These are phyloP conservation scores for Gambusia affinis DNA, from an alignment of 2,113 vertebrate species.

Conservation along the genomic window DNA sequence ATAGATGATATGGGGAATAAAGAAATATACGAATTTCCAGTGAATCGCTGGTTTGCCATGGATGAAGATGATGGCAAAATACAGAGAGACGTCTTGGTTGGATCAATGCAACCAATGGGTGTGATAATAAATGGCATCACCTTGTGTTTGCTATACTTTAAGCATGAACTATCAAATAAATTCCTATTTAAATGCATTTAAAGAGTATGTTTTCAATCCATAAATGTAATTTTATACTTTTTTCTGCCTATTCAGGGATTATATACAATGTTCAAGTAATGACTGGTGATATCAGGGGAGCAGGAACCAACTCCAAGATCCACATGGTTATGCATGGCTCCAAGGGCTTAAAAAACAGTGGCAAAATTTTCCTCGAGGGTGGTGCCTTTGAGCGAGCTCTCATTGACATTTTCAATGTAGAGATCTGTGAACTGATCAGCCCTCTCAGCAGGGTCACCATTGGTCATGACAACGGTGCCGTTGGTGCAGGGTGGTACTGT, in stretches of 20 bases:
- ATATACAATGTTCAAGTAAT: constrained; percentile 93
- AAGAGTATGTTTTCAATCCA: not conserved
- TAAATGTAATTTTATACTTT: not conserved
- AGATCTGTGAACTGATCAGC: constrained; percentile 92
- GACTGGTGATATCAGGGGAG: constrained; percentile 91
- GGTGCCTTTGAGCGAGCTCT: constrained; percentile 91
- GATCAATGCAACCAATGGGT: constrained; percentile 92
- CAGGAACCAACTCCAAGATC: constrained; percentile 97
- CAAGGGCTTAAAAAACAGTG: constrained; percentile 94
- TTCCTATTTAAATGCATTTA: not conserved
- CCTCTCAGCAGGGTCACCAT: constrained; percentile 94
- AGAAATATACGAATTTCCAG: constrained; percentile 90
- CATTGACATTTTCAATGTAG: constrained; percentile 93
- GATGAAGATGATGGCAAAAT: constrained; percentile 97
- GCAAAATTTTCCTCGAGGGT: constrained; percentile 93
- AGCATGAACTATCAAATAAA: not conserved
- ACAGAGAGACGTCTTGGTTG: constrained; percentile 92
- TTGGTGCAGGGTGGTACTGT: constrained; percentile 95
- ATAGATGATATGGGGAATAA: constrained; percentile 97
- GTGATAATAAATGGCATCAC: constrained; percentile 23
- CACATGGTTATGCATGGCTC: constrained; percentile 91
- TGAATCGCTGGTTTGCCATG: constrained; percentile 91
- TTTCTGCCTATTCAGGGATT: constrained; percentile 78
- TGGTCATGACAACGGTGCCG: constrained; percentile 89
- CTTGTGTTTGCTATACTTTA: not conserved